phyloP scores from a whole-genome alignment of 2,888 invertebrate genomes.

The Protodeltote pygarga region DNA sequence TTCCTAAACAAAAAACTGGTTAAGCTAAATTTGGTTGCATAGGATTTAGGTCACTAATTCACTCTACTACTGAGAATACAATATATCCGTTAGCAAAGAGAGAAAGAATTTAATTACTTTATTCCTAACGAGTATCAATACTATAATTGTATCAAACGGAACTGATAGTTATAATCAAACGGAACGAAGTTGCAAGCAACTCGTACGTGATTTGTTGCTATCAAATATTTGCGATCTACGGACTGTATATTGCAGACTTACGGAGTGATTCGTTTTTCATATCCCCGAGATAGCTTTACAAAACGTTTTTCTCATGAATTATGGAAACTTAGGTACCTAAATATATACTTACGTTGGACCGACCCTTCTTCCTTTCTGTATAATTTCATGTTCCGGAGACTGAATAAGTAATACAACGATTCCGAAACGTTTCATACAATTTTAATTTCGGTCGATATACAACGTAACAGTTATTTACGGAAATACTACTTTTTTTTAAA shows the following conservation, averaged over 20 bases:
- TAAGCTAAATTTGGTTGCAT: conserved; percentile 60
- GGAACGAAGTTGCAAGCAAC: conserved; percentile 24
- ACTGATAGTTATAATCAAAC: conserved; percentile 7
- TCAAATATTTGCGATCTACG: conserved; percentile 32
- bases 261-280: conserved; percentile 33
- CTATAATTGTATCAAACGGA: conserved; percentile 26
- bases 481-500: conserved; percentile 12
- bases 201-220: conserved; percentile 29
- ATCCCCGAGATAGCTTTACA: conserved; percentile 36
- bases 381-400: conserved; percentile 75
- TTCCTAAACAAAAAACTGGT: conserved; percentile 66
- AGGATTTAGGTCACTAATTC: conserved; percentile 63
- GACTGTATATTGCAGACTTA: too few relatives aligned
- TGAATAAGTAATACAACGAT: conserved; percentile 78
- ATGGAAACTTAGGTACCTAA: conserved; percentile 51
- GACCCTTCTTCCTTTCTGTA: conserved; percentile 74
- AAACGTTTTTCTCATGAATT: conserved; percentile 61
- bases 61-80: conserved; percentile 50
- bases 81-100: conserved; percentile 49
- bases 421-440: conserved; percentile 68
- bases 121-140: conserved; percentile 44
- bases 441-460: conserved; percentile 70
- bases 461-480: conserved; percentile 22
- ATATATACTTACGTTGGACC: conserved; percentile 44
- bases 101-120: conserved; percentile 53